Evolutionary conservation across 2,888 invertebrate species (phyloP), one percentile per base, ranked within the genome.

Genomic region (Nezara viridula): DNA sequence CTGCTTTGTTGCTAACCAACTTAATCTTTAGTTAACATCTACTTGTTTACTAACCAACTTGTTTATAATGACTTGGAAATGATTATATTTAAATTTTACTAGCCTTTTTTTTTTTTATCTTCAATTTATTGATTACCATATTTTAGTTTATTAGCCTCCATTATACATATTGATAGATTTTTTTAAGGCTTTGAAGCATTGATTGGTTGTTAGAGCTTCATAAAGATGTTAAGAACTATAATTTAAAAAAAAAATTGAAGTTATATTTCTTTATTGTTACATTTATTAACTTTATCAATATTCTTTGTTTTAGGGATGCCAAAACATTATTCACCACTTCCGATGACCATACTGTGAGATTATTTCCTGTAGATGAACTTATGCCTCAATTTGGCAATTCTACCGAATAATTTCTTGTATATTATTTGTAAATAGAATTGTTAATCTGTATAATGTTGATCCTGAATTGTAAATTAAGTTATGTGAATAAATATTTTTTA

Each of bases 341-440:
- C 4, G 97, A 97, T 92, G 97, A 97, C 93, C 93, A 94, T 32
- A 95, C 96, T 16, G 96, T 96, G 12, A 96, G 96, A 92, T 94
- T 97, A 93, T 97, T 95, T 91, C 85, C 32, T 24, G n/a, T 88
- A 21, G 60, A 89, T 47, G 86, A 89, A 86, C 86, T 86, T 6
- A 21, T 86, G 21, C 14, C 55, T 21, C 50, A 50, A 52, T 86
- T 52, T 5, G 32, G 21, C 6, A n/a, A 40, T 81, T 81, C 81
- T 44, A 24, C 44, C 6, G 81, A 81, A 24, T 81, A 12, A 40
- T n/a, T 44, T 40, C n/a, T 14, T 81, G 24, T 81, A 44, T 44
- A 81, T 81, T 81, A 37, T 24, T 81, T 81, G 81, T 81, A 81
- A 81, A 81, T 81, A 81, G 81, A 44, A 44, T 81, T 81, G 81